Conservation (phyloP, 1,140 invertebrate species). For the Thaumetopoea pityocampa region DNA sequence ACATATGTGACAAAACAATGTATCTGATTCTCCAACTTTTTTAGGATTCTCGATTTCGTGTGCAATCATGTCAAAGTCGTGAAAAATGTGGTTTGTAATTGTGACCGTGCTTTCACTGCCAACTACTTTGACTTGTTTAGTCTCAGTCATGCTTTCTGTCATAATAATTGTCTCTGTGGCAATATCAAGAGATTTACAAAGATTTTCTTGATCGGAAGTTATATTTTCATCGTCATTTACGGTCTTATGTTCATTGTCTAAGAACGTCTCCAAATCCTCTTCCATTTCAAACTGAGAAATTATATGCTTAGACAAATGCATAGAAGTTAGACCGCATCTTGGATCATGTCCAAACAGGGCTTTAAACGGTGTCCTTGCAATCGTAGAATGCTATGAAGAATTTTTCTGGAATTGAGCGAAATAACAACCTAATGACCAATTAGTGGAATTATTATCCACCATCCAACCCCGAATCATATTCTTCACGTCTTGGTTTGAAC, state of each 20-base stretch:
- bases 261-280: conserved; percentile 20
- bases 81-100: conserved; percentile 1
- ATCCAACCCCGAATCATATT: conserved; percentile 26
- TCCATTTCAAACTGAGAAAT: conserved; percentile 27
- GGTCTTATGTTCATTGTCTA: conserved; percentile 3
- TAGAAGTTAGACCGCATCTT: conserved; percentile 20
- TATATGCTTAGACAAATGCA: conserved; percentile 21
- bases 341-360: conserved; percentile 28
- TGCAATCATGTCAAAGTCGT: conserved; percentile 2
- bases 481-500: conserved; percentile 22
- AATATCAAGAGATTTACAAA: conserved; percentile 6
- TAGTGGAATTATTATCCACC: conserved; percentile 28
- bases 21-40: not conserved
- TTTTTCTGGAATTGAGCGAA: conserved; percentile 48
- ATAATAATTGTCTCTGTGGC: conserved; percentile 2
- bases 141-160: not conserved
- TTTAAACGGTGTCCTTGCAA: conserved; percentile 25
- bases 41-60: conserved; percentile 1
- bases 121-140: conserved; percentile 6
- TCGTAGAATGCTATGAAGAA: conserved; percentile 43
- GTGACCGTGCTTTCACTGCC: conserved; percentile 1
- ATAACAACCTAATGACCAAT: conserved; percentile 55
- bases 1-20: conserved; percentile 15
- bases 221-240: conserved; percentile 3
- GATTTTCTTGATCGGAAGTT: conserved; percentile 5